These are phyloP conservation scores for Therioaphis trifolii DNA, from an alignment of 2,888 invertebrate species.

Conservation along the genomic window DNA sequence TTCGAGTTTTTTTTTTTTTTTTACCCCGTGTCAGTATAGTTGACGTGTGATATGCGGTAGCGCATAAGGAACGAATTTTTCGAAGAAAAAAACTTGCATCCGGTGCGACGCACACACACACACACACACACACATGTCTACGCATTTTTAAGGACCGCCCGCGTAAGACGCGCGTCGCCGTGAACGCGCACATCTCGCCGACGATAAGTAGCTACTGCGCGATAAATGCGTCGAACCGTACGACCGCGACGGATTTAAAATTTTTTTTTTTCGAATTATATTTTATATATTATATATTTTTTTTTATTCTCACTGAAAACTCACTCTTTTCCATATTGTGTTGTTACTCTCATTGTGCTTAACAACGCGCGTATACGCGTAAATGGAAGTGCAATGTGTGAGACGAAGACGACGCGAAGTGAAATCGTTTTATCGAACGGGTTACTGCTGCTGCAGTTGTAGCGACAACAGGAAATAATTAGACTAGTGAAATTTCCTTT, in stretches of 20 bases:
- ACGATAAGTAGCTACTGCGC: slow-evolving; percentile 22
- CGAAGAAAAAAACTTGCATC: slow-evolving; percentile 16
- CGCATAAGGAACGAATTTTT: slow-evolving; percentile 29
- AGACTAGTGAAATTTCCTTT: slow-evolving; percentile 25
- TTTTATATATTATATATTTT: neutral
- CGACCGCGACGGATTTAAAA: neutral
- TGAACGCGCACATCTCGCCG: slow-evolving; percentile 46
- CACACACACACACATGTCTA: slow-evolving; percentile 32
- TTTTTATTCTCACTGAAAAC: too few relatives aligned
- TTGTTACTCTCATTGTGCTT: too few relatives aligned
- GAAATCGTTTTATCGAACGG: slow-evolving; percentile 28
- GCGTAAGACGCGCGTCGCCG: slow-evolving; percentile 36
- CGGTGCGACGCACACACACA: neutral
- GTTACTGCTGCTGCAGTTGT: too few relatives aligned
- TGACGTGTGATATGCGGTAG: slow-evolving; percentile 15
- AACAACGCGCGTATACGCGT: too few relatives aligned
- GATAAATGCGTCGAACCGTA: slow-evolving; percentile 28
- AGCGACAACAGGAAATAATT: slow-evolving; percentile 28
- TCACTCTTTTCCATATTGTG: neutral
- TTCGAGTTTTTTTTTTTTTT: neutral
- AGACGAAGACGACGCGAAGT: neutral
- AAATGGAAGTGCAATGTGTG: too few relatives aligned
- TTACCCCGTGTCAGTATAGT: neutral
- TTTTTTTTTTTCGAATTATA: neutral
- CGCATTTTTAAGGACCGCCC: slow-evolving; percentile 57